phyloP scores from a whole-genome alignment of 2,888 invertebrate genomes.

The Pecten maximus region DNA sequence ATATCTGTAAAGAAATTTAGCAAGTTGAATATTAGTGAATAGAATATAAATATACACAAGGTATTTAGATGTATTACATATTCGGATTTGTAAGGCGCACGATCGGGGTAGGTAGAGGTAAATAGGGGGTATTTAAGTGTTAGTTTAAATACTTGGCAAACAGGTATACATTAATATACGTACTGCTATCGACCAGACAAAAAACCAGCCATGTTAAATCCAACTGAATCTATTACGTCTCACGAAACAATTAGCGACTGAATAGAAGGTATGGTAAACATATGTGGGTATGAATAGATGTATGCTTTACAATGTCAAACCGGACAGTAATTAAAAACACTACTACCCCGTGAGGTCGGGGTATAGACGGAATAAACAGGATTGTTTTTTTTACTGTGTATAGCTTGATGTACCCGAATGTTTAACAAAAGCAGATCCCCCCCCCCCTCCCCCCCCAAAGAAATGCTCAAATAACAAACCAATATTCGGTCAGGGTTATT shows the following conservation, averaged over 20 bases:
- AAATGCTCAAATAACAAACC: no score
- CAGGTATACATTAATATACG: background rate
- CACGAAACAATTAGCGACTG: background rate
- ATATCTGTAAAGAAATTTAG: background rate
- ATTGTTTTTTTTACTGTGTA: no score
- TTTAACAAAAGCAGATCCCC: no score
- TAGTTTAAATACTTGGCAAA: background rate
- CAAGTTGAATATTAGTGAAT: background rate
- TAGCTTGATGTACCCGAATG: no score
- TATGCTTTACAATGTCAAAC: background rate
- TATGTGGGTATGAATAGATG: background rate
- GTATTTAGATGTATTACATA: background rate
- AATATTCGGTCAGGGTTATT: no score
- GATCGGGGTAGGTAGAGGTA: background rate
- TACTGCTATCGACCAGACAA: background rate
- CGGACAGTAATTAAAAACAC: background rate
- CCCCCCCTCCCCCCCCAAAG: no score
- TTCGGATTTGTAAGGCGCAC: background rate
- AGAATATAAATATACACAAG: background rate
- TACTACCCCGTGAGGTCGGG: background rate
- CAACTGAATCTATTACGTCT: background rate
- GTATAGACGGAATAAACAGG: no score
- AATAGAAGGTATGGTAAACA: background rate
- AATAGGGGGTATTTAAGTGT: background rate
- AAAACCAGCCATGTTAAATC: background rate